Evolutionary conservation across 53 echinoderm and acorn worm species (phyloP).

Genomic region (Stichopus horrens): DNA sequence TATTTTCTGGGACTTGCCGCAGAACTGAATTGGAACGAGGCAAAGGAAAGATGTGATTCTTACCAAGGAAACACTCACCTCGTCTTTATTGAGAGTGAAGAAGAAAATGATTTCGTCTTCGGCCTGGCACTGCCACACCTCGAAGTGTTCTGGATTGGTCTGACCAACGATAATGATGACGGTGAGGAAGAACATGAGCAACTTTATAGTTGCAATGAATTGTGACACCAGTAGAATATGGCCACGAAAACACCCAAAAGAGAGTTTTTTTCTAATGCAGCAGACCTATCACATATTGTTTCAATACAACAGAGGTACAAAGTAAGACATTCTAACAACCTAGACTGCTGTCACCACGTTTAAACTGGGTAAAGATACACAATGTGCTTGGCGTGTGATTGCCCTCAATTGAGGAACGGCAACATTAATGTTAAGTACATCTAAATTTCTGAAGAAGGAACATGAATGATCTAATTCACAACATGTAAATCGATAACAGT

Average conservation of each 20-base stretch:
- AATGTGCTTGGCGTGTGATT: too few relatives aligned
- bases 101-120: background rate
- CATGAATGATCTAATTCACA: too few relatives aligned
- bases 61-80: background rate
- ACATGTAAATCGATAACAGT: too few relatives aligned
- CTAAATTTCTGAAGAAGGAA: too few relatives aligned
- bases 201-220: background rate
- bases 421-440: too few relatives aligned
- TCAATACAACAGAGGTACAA: too few relatives aligned
- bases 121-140: background rate
- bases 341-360: too few relatives aligned
- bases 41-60: background rate
- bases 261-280: background rate
- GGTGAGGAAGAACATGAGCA: background rate
- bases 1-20: background rate
- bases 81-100: background rate
- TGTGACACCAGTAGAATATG: background rate
- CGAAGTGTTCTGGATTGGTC: background rate
- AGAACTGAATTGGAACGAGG: background rate
- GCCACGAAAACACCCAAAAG: background rate
- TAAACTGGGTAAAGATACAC: too few relatives aligned
- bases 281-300: too few relatives aligned
- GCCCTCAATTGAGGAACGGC: too few relatives aligned
- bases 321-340: too few relatives aligned
- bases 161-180: background rate